Evolutionary conservation across 2,888 invertebrate genomes (phyloP).

Genomic region (Lycophotia porphyrea): DNA sequence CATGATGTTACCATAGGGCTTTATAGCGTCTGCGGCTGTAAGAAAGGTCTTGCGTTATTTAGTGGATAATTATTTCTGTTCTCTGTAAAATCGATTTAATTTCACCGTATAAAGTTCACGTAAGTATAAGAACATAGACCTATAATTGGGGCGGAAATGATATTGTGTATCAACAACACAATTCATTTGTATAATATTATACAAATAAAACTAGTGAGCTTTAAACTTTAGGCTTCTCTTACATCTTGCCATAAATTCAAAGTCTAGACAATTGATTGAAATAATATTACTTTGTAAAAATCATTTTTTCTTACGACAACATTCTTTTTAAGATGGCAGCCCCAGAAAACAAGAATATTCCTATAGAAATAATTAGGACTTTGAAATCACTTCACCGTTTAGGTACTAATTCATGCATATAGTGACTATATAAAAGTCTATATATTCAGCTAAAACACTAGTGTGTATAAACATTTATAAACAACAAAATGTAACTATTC

Average conservation of each 20-base stretch:
- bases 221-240: conserved; percentile 1
- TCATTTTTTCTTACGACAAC: conserved; percentile 11
- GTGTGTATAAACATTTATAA: conserved; percentile 74
- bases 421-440: conserved; percentile 74
- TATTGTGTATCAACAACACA: conserved; percentile 36
- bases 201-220: neutral
- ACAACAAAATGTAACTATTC: conserved; percentile 70
- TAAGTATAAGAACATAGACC: conserved; percentile 38
- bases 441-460: conserved; percentile 70
- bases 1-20: neutral
- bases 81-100: conserved; percentile 23
- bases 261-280: conserved; percentile 18
- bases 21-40: neutral
- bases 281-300: conserved; percentile 10
- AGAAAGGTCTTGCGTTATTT: neutral
- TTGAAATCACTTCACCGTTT: conserved; percentile 52
- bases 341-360: conserved; percentile 32
- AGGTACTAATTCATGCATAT: conserved; percentile 66
- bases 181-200: conserved; percentile 20
- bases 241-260: neutral
- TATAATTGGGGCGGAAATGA: conserved; percentile 47
- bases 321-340: conserved; percentile 31
- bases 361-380: conserved; percentile 43
- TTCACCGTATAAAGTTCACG: conserved; percentile 23
- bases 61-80: neutral